Evolutionary conservation across 2,113 vertebrate genomes (phyloP), one percentile per base, ranked within the genome.

Genomic region (Polypterus senegalus): DNA sequence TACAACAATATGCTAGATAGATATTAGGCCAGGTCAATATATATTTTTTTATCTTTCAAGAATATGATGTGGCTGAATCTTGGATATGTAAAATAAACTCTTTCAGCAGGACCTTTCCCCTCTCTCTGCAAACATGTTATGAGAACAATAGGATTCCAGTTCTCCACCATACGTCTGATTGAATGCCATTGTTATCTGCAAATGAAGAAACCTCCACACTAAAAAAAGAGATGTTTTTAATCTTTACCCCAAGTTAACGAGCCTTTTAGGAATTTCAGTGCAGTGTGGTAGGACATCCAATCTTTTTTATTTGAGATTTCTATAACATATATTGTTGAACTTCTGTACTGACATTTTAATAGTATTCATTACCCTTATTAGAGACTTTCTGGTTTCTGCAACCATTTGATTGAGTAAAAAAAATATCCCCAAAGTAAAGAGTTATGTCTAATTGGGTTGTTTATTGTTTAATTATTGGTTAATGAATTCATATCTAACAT

Each of bases 11-110:
- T 27, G 27, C 27, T 27, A 27, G 27, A 27, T 27, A 27, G 27
- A 27, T 27, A 27, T 1, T 27, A 27, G 27, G 27, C 27, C 27
- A 27, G 1, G 27, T 27, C 27, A 27, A 27, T 27, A 27, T 27
- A 27, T 27, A 27, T 27, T 27, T 27, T 27, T 27, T 27, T 27
- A 27, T 27, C 27, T 27, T 2, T 27, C 27, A 27, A 27, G 27
- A 27, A 85, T 86, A 82, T 88, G 76, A 75, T 68, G 67, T 70
- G 71, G 71, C 75, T 80, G 79, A 77, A 79, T 77, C 76, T 70
- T 72, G 77, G 72, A 70, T 67, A 66, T 71, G 68, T 67, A 74
- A 77, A 75, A 84, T 84, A 76, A 81, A 83, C 83, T 77, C 79
- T 71, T 67, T 67, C 66, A 76, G 49, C 74, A 74, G 74, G 48